phyloP scores from a whole-genome alignment of 2,888 invertebrate genomes.

The Aporophyla nigra region DNA sequence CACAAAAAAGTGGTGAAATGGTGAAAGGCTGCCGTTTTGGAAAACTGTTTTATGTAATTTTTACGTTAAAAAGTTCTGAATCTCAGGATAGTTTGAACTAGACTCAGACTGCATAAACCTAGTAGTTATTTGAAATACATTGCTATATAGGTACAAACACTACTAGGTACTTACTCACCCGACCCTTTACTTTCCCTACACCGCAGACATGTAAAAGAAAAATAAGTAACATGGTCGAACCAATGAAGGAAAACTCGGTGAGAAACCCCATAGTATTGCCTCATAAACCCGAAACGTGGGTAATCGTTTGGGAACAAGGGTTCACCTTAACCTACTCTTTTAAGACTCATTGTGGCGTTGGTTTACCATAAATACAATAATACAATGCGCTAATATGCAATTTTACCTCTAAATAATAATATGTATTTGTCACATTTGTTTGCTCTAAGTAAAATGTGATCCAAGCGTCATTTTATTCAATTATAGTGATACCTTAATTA shows the following conservation, averaged over 20 bases:
- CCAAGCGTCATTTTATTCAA: slow-evolving; percentile 57
- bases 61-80: too few relatives aligned
- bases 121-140: background rate
- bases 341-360: background rate
- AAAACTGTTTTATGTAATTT: too few relatives aligned
- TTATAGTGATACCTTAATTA: slow-evolving; percentile 53
- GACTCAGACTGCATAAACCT: too few relatives aligned
- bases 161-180: background rate
- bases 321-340: background rate
- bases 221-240: slow-evolving; percentile 19
- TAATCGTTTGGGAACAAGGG: slow-evolving; percentile 22
- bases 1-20: too few relatives aligned
- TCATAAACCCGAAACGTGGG: slow-evolving; percentile 55
- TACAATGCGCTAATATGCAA: background rate
- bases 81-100: too few relatives aligned
- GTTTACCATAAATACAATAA: background rate
- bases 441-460: slow-evolving; percentile 25
- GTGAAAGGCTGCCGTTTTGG: too few relatives aligned
- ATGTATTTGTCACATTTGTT: too few relatives aligned
- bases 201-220: slow-evolving; percentile 24
- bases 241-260: slow-evolving; percentile 39
- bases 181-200: background rate
- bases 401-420: background rate
- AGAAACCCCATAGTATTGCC: slow-evolving; percentile 29
- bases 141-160: background rate